phyloP scores from a whole-genome alignment of 2,888 invertebrate genomes.

The Coecobrya sp. region DNA sequence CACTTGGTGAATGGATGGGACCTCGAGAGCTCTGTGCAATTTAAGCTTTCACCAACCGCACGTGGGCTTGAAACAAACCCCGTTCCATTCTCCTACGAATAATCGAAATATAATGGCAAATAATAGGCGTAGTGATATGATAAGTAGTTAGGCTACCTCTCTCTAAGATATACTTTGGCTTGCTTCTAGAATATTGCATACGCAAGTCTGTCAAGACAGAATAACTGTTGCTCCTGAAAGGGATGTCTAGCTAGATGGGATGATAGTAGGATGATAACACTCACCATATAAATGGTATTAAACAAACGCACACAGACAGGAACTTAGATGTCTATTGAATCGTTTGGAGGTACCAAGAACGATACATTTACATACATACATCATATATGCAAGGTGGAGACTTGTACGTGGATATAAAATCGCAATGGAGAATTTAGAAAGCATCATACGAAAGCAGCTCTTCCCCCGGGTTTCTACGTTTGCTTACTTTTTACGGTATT shows the following conservation, averaged over 20 bases:
- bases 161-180: neutral
- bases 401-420: neutral
- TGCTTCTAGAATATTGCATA: neutral
- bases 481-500: conserved; percentile 35
- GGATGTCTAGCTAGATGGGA: neutral
- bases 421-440: neutral
- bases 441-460: conserved; percentile 19
- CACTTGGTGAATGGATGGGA: conserved; percentile 73
- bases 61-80: conserved; percentile 76
- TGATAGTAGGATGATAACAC: neutral
- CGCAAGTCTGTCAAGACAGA: neutral
- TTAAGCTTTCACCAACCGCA: conserved; percentile 71
- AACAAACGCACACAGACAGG: neutral
- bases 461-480: conserved; percentile 55
- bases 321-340: too few species aligned
- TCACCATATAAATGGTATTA: neutral
- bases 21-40: conserved; percentile 60
- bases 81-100: conserved; percentile 36
- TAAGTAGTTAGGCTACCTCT: conserved; percentile 30
- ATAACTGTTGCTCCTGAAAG: conserved; percentile 31
- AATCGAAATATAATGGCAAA: conserved; percentile 60
- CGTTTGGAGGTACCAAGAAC: neutral
- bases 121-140: conserved; percentile 65
- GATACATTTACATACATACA: neutral
- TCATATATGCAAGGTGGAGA: neutral